Base-by-base conservation (phyloP, 2,888 invertebrate genomes). In the Meiosimyza decipiens region DNA sequence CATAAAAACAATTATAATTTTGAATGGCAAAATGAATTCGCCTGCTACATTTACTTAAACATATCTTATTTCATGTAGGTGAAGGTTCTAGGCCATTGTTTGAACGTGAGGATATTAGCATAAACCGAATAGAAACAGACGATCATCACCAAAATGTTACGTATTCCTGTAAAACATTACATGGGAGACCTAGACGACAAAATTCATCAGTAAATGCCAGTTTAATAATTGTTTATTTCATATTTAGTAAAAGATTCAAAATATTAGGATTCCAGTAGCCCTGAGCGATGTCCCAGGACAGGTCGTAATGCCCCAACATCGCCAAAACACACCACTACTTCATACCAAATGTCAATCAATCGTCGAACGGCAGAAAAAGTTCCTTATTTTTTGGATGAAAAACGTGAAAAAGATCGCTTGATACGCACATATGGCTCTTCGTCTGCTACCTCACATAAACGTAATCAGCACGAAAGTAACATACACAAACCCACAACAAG, bases 11-110 rank as follows among this genome's bases (percentile, higher is more conserved):
- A 18, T 57, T 57, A 57, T 3, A 16, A 16, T 12, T 49, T 63
- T 16, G 47, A 9, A n/a, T 62, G 47, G 47, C 40, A 63, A 63
- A 47, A 6, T 11, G 9, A 15, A 15, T 47, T 47, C 11, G 51
- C n/a, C 33, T 50, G 28, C 40, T 65, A 11, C 22, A 64, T 64
- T 22, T 18, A 18, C 13, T 64, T 47, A 11, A 22, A 49, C 11
- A 50, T 50, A 64, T 28, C 15, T 13, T 16, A 70, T 70, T 62
- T 70, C 51, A 62, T 67, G 69, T 76, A 80, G 80, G 77, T 75
- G 80, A 80, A 75, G 79, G 80, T 57, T 75, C 77, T 22, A 78
- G 74, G 60, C 78, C 80, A 55, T 66, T 79, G 66, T 80, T 79
- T 74, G 71, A 74, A n/a, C 75, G 78, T 15, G 75, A 75, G 51